phyloP scores from a whole-genome alignment of 1,140 invertebrate genomes.

The Hyles euphorbiae region DNA sequence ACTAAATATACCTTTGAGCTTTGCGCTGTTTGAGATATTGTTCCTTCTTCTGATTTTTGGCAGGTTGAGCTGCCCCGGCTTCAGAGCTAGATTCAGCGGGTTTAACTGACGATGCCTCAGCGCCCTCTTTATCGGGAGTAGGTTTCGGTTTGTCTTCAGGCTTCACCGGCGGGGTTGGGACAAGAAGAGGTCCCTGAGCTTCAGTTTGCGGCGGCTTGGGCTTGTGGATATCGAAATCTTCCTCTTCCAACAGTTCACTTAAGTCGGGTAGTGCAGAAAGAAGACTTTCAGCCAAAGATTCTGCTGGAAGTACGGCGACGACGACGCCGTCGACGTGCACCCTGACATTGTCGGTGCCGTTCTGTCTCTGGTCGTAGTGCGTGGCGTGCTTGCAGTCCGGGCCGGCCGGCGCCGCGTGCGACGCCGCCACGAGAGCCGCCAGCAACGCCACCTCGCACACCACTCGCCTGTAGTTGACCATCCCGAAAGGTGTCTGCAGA shows the following conservation, averaged over 20 bases:
- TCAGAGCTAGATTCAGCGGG: slow-evolving; percentile 23
- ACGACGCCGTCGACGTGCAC: slow-evolving; percentile 80
- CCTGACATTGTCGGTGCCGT: slow-evolving; percentile 81
- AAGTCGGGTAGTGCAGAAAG: slow-evolving; percentile 54
- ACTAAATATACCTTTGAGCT: slow-evolving; percentile 46
- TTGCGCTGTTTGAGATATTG: slow-evolving; percentile 44
- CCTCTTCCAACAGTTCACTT: slow-evolving; percentile 46
- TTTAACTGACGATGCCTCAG: slow-evolving; percentile 9
- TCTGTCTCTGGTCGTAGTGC: slow-evolving; percentile 82
- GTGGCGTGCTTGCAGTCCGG: slow-evolving; percentile 31
- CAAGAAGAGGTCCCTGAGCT: not conserved
- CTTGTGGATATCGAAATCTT: slow-evolving; percentile 40
- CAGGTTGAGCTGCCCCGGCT: no score
- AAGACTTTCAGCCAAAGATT: slow-evolving; percentile 59
- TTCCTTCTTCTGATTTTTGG: no score
- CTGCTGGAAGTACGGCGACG: slow-evolving; percentile 79
- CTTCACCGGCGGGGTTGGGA: not conserved
- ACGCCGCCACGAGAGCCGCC: slow-evolving; percentile 25
- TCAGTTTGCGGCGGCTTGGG: slow-evolving; percentile 30
- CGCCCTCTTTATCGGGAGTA: slow-evolving; percentile 1
- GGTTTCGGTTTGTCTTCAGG: slow-evolving; percentile 20
- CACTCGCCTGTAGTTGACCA: slow-evolving; percentile 69
- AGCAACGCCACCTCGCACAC: slow-evolving; percentile 53
- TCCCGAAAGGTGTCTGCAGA: slow-evolving; percentile 44
- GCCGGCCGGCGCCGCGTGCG: slow-evolving; percentile 35